Percentiles rank a stretch among this genome's conserved stretches.
phyloP scores from a whole-genome alignment of 2,888 invertebrate genomes.

The Penaeus monodon region DNA sequence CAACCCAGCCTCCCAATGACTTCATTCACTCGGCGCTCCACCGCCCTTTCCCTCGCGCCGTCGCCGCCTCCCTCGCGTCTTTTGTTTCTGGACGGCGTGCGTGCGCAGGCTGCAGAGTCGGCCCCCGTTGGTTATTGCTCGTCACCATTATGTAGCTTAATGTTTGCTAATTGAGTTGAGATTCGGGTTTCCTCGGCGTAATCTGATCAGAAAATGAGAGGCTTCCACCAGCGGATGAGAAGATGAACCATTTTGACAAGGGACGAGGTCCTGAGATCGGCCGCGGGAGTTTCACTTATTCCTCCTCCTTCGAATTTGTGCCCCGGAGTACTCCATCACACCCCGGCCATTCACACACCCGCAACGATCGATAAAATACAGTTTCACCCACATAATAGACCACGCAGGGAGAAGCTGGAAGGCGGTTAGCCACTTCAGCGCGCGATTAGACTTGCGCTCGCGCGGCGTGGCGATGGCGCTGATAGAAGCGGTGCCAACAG shows the following conservation, averaged over 20 bases:
- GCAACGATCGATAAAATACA: constrained; percentile 22
- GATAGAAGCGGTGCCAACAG: constrained; percentile 18
- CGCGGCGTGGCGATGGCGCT: constrained; percentile 18
- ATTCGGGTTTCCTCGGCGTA: background rate
- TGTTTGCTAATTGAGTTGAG: no score
- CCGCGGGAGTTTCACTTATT: background rate
- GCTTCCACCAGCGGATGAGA: background rate
- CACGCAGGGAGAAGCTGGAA: constrained; percentile 4
- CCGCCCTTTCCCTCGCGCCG: background rate
- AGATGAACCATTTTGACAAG: constrained; percentile 10
- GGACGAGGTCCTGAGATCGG: background rate
- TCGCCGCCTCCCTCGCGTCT: no score
- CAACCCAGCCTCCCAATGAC: constrained; percentile 27
- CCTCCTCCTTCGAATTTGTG: background rate
- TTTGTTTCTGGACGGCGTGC: no score
- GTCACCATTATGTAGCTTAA: no score
- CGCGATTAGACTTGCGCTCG: constrained; percentile 31
- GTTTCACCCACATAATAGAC: constrained; percentile 17
- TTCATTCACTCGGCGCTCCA: constrained; percentile 16
- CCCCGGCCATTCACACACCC: background rate
- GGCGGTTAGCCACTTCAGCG: constrained; percentile 24
- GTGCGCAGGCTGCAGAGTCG: no score
- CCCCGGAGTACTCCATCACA: background rate
- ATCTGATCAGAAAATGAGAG: background rate
- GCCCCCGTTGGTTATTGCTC: no score